Conservation (phyloP, 2,113 vertebrate species). For the Elephas maximus region DNA sequence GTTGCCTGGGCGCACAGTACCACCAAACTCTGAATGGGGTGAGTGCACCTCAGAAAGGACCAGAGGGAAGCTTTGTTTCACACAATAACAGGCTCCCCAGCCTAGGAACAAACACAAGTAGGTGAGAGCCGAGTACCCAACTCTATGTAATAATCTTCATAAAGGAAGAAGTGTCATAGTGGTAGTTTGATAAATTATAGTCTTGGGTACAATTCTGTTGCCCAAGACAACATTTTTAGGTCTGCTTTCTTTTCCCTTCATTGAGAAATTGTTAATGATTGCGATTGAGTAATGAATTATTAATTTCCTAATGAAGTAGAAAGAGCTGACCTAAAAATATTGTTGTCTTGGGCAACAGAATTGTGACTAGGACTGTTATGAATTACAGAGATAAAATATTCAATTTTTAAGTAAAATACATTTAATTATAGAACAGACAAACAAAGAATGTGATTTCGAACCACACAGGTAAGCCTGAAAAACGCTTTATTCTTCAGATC, state of each 20-base stretch:
- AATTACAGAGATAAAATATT: neutral
- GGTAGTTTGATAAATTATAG: neutral
- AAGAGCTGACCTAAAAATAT: too few relatives aligned
- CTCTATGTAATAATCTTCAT: too few relatives aligned
- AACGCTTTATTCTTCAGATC: neutral
- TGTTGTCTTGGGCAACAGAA: neutral
- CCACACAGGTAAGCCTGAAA: neutral
- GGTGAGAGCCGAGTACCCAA: rapidly evolving
- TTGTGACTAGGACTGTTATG: neutral
- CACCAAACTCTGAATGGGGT: neutral
- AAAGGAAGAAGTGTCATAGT: rapidly evolving
- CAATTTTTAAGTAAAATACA: neutral
- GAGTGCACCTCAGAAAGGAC: neutral
- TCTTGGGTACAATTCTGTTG: neutral
- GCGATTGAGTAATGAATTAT: neutral
- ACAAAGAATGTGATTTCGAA: neutral
- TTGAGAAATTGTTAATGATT: neutral
- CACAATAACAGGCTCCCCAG: neutral
- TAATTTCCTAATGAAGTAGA: too few relatives aligned
- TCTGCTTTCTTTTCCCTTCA: neutral
- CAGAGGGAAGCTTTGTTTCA: too few relatives aligned
- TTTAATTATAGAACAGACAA: neutral
- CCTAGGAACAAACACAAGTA: rapidly evolving
- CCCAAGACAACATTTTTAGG: slow-evolving; percentile 1
- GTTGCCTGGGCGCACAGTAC: too few relatives aligned